phyloP scores from a whole-genome alignment of 2,113 vertebrate species.

The Brienomyrus longianalis region DNA sequence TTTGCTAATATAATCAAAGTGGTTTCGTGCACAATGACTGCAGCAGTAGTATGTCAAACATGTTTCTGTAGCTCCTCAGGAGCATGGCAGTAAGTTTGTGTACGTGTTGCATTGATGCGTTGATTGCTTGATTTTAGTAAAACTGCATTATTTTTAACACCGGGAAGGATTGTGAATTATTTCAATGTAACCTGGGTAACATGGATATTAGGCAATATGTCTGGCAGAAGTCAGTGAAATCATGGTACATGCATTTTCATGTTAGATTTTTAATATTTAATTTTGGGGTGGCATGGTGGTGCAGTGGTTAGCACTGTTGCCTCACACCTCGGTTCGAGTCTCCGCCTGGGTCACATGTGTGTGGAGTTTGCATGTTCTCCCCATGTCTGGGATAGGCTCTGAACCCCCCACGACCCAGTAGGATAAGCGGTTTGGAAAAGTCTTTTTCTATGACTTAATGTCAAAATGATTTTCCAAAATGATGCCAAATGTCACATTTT shows the following conservation, averaged over 20 bases:
- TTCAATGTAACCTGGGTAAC: neutral
- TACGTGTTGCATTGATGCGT: neutral
- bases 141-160: neutral
- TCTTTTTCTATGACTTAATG: neutral
- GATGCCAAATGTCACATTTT: neutral
- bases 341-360: no score
- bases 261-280: neutral
- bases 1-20: neutral
- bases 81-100: neutral
- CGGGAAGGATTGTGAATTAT: neutral
- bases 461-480: neutral
- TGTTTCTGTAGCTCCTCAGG: neutral
- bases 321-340: no score
- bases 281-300: neutral
- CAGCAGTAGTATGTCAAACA: neutral
- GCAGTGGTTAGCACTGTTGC: no score
- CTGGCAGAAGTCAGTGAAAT: neutral
- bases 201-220: neutral
- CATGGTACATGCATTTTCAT: neutral
- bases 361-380: no score
- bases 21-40: neutral
- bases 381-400: no score
- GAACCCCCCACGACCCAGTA: no score
- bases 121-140: neutral
- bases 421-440: neutral